Conservation (phyloP, 1,140 invertebrate genomes). For the Meloidogyne chitwoodi region DNA sequence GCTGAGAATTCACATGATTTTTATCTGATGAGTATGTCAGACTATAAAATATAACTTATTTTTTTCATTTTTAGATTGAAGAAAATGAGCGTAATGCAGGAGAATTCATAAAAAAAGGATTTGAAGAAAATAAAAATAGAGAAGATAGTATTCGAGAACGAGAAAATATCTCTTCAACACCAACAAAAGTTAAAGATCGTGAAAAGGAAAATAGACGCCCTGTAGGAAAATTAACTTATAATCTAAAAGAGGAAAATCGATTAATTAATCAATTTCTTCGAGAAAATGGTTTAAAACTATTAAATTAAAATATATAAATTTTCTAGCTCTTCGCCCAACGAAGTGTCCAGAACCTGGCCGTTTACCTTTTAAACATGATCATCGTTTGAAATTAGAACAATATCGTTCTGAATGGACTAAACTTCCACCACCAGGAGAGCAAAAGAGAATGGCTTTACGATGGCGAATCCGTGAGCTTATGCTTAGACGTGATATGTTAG, state of each 20-base stretch:
- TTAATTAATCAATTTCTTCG: slow-evolving; percentile 10
- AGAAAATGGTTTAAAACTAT: slow-evolving; percentile 1
- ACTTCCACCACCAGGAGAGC: slow-evolving; percentile 41
- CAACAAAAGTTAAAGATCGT: not conserved
- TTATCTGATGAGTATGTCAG: too few relatives aligned
- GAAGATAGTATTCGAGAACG: not conserved
- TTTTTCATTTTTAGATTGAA: slow-evolving; percentile 5
- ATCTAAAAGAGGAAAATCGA: not conserved
- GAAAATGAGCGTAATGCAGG: not conserved
- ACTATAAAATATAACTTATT: too few relatives aligned
- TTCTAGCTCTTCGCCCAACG: slow-evolving; percentile 13
- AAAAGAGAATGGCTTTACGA: slow-evolving; percentile 33
- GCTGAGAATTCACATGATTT: too few relatives aligned
- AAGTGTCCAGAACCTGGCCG: slow-evolving; percentile 33
- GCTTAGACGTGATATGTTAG: slow-evolving; percentile 9
- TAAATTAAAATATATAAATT: not conserved
- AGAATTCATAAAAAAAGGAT: not conserved
- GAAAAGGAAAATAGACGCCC: slow-evolving; percentile 10
- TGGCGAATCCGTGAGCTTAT: slow-evolving; percentile 39
- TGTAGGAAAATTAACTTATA: not conserved
- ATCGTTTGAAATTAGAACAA: slow-evolving; percentile 25
- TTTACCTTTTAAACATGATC: slow-evolving; percentile 45
- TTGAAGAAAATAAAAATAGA: too few relatives aligned
- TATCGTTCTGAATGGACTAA: slow-evolving; percentile 39
- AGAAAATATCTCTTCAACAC: not conserved